phyloP scores from a whole-genome alignment of 2,888 invertebrate genomes.

The Tromatobia lineatoria region DNA sequence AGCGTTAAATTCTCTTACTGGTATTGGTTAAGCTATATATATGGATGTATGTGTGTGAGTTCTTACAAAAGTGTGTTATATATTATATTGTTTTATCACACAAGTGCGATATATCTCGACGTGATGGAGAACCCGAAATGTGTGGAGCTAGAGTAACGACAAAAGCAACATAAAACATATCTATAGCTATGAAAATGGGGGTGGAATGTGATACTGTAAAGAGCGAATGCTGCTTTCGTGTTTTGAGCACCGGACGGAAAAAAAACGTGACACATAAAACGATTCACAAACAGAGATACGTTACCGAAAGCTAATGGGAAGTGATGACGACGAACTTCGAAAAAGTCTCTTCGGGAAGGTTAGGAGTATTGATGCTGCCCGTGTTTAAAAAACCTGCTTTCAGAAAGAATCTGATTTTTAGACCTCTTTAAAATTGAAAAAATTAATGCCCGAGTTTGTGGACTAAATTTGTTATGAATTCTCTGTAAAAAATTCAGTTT shows the following conservation, averaged over 20 bases:
- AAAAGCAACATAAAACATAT: neutral
- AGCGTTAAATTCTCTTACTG: constrained; percentile 15
- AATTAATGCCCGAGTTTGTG: no score
- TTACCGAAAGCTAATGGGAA: constrained; percentile 7
- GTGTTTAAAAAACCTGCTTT: neutral
- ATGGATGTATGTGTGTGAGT: neutral
- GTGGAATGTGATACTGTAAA: neutral
- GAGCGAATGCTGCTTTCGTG: neutral
- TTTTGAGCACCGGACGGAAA: neutral
- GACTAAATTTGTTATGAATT: no score
- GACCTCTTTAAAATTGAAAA: no score
- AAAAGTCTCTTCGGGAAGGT: neutral
- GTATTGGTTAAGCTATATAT: neutral
- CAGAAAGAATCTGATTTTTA: no score
- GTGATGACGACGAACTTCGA: constrained; percentile 3
- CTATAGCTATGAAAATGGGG: neutral
- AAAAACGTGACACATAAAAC: neutral
- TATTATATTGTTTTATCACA: neutral
- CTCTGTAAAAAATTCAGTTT: no score
- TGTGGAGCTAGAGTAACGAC: neutral
- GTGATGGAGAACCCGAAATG: neutral
- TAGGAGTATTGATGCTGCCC: neutral
- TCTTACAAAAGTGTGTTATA: neutral
- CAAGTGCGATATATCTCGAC: neutral
- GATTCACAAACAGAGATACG: constrained; percentile 4